Evolutionary conservation across 2,797 vertebrate genomes (phyloP).

Genomic region (Sorex maritimensis): DNA sequence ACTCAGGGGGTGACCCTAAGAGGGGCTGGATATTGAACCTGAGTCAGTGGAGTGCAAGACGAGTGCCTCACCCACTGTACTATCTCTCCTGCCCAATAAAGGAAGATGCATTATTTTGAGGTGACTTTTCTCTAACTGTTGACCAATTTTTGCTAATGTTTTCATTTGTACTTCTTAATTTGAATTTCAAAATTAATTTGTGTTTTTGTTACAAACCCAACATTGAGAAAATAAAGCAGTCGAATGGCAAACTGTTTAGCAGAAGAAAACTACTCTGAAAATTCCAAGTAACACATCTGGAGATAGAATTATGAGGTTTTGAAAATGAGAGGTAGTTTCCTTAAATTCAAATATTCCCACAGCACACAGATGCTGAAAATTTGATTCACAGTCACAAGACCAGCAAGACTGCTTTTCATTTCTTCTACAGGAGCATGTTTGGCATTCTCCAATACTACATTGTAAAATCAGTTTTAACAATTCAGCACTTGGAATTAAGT

Average conservation of each 20-base stretch:
- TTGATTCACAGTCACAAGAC: constrained; percentile 47
- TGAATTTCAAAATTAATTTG: constrained; percentile 48
- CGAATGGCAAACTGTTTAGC: background rate
- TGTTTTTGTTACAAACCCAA: constrained; percentile 13
- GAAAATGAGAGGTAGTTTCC: background rate
- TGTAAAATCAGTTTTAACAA: constrained; percentile 21
- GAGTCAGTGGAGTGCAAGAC: too few relatives aligned
- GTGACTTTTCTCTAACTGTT: background rate
- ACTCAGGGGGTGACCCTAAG: too few relatives aligned
- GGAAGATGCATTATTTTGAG: background rate
- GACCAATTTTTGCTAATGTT: background rate
- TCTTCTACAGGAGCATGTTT: background rate
- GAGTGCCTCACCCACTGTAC: too few relatives aligned
- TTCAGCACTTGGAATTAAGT: background rate
- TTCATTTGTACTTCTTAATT: constrained; percentile 19
- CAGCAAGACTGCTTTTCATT: background rate
- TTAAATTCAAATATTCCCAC: constrained; percentile 25
- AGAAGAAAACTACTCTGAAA: constrained; percentile 13
- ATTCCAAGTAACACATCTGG: background rate
- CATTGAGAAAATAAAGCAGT: background rate
- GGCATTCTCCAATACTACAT: background rate
- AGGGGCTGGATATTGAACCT: too few relatives aligned
- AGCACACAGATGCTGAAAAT: background rate
- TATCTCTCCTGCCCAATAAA: too few relatives aligned
- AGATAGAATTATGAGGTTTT: background rate